Conservation (phyloP, 53 echinoderm and acorn worm species). For the Stichopus horrens region DNA sequence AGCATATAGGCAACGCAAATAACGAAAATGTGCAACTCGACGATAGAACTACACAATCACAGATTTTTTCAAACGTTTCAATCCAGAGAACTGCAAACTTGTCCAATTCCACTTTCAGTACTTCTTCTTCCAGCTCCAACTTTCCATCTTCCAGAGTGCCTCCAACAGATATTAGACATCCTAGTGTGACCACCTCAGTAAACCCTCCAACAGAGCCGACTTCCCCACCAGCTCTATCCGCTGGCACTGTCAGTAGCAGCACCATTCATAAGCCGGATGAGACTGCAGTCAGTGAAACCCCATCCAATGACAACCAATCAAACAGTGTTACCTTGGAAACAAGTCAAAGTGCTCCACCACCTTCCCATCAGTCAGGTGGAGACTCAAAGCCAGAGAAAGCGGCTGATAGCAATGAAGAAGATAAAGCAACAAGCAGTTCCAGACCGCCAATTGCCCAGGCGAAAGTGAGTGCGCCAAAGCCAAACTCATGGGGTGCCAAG, state of each 20-base stretch:
- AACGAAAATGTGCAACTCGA: slow-evolving; percentile 30
- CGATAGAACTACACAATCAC: slow-evolving; percentile 20
- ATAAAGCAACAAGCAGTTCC: not conserved
- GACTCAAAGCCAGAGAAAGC: not conserved
- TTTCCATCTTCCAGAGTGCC: slow-evolving; percentile 42
- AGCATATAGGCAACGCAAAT: slow-evolving; percentile 6
- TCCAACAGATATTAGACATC: not conserved
- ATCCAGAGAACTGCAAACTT: not conserved
- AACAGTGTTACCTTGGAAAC: not conserved
- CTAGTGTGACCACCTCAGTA: not conserved
- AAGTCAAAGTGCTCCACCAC: not conserved
- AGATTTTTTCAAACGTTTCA: not conserved
- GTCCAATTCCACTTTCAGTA: slow-evolving; percentile 37
- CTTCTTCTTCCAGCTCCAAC: slow-evolving; percentile 18
- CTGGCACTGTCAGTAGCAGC: not conserved
- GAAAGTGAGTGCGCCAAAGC: not conserved
- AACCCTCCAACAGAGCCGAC: not conserved
- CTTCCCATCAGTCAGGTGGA: not conserved
- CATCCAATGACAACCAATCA: not conserved
- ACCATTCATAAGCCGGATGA: not conserved
- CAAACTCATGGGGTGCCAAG: slow-evolving; percentile 31
- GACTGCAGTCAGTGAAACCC: not conserved
- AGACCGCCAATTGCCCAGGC: not conserved
- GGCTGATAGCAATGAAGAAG: not conserved
- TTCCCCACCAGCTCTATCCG: not conserved